A percentile compares a stretch with the other conserved stretches of the same genome.
Evolutionary conservation across 2,113 vertebrate genomes (phyloP).

Genomic region (Elephantulus edwardii): DNA sequence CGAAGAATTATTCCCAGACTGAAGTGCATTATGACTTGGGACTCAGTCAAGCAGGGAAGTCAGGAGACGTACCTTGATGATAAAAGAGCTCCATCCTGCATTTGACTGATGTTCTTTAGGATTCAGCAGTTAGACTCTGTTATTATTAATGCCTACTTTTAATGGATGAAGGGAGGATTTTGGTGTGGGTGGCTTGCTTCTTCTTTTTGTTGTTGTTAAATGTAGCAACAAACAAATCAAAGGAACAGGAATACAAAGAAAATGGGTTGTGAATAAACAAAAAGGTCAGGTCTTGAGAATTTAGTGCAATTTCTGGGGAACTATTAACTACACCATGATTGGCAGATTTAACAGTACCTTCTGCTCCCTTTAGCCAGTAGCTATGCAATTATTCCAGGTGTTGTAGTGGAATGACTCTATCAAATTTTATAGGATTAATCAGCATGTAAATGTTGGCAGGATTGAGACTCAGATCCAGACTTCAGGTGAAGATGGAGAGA

Average conservation of each 20-base stretch:
- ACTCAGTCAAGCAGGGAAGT: background rate
- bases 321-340: slow-evolving; percentile 83
- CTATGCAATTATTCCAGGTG: slow-evolving; percentile 90
- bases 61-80: background rate
- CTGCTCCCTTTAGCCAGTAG: slow-evolving; percentile 83
- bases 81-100: slow-evolving; percentile 37
- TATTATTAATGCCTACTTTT: slow-evolving; percentile 82
- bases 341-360: slow-evolving; percentile 83
- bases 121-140: slow-evolving; percentile 76
- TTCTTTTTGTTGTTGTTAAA: slow-evolving; percentile 83
- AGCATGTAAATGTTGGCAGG: slow-evolving; percentile 83
- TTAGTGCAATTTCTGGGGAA: slow-evolving; percentile 78
- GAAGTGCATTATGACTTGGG: background rate
- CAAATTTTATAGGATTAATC: slow-evolving; percentile 85
- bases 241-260: slow-evolving; percentile 76
- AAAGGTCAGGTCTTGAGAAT: slow-evolving; percentile 77
- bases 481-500: slow-evolving; percentile 84
- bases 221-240: slow-evolving; percentile 81
- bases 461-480: slow-evolving; percentile 74
- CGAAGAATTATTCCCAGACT: background rate
- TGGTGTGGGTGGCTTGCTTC: slow-evolving; percentile 78
- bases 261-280: slow-evolving; percentile 80
- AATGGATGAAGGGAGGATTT: slow-evolving; percentile 75
- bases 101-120: slow-evolving; percentile 72
- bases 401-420: slow-evolving; percentile 84